A percentile compares a stretch with the other conserved stretches of the same genome.
Evolutionary conservation across 1,140 invertebrate species (phyloP).

Genomic region (Eurytemora carolleeae): DNA sequence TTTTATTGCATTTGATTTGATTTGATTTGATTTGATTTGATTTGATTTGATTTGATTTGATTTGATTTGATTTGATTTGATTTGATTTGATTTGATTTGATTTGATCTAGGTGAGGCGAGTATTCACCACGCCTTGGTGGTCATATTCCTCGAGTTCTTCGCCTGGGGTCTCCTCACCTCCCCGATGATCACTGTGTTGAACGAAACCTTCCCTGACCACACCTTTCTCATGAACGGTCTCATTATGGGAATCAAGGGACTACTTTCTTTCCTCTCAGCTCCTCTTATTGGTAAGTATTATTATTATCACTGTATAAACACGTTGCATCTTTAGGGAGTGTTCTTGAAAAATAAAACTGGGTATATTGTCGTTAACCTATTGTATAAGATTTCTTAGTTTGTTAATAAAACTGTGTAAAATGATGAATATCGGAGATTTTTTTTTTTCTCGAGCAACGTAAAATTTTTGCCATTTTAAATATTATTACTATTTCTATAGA

Average conservation of each 20-base stretch:
- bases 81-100: no score
- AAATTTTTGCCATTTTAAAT: no score
- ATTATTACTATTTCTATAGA: no score
- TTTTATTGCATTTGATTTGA: no score
- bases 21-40: no score
- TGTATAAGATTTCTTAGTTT: neutral
- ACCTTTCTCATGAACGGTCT: slow-evolving; percentile 99
- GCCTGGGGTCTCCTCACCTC: slow-evolving; percentile 95
- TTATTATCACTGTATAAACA: neutral
- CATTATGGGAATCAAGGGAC: slow-evolving; percentile 83
- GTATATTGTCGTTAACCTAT: neutral
- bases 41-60: no score
- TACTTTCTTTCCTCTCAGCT: slow-evolving; percentile 6
- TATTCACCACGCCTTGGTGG: slow-evolving; percentile 90
- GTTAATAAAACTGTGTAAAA: neutral
- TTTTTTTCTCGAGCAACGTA: no score
- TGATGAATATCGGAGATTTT: no score
- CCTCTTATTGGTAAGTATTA: neutral
- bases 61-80: no score
- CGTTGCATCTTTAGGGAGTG: slow-evolving; percentile 46
- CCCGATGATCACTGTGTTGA: slow-evolving; percentile 87
- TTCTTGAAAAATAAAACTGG: slow-evolving; percentile 31
- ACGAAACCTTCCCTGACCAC: slow-evolving; percentile 93
- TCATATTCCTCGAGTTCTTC: slow-evolving; percentile 99
- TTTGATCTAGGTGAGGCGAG: slow-evolving; percentile 79